These are phyloP conservation scores for Microtus richardsoni DNA, from an alignment of 2,113 vertebrate genomes.

Conservation along the genomic window DNA sequence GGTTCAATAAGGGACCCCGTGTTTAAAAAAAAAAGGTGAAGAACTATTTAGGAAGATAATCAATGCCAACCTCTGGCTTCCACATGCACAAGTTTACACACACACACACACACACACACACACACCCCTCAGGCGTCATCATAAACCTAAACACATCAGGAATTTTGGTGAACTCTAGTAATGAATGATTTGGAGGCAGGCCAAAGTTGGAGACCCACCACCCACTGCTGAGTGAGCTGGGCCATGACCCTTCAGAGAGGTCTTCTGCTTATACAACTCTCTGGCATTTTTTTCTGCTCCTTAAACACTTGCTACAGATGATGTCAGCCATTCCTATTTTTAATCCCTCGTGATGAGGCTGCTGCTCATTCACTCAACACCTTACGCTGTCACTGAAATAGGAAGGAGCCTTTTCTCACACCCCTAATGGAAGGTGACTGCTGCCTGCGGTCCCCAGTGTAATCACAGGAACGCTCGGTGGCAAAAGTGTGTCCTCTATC, in stretches of 20 bases:
- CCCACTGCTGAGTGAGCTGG: not conserved
- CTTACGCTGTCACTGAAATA: conserved; percentile 65
- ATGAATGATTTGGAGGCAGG: not conserved
- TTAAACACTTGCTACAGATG: conserved; percentile 72
- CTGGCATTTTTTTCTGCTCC: conserved; percentile 52
- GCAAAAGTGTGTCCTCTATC: conserved; percentile 69
- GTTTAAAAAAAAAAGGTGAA: not conserved
- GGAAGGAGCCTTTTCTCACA: conserved; percentile 58
- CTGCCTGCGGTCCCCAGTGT: conserved; percentile 69
- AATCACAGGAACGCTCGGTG: conserved; percentile 63
- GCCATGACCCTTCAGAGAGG: not conserved
- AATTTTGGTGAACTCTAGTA: not conserved
- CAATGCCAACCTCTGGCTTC: not conserved
- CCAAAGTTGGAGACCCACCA: not conserved
- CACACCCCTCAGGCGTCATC: not conserved
- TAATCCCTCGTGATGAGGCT: conserved; percentile 62
- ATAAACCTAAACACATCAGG: not conserved
- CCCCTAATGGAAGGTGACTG: conserved; percentile 73
- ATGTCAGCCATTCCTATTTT: conserved; percentile 78
- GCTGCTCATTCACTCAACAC: conserved; percentile 72
- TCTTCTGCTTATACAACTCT: conserved; percentile 54
- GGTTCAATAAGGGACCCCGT: not conserved
- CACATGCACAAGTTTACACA: not conserved
- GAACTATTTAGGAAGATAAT: not conserved
- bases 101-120: not conserved